Evolutionary conservation across 2,797 vertebrate species (phyloP), one percentile per base, ranked within the genome.

Genomic region (Oryzias dopingdopingensis): DNA sequence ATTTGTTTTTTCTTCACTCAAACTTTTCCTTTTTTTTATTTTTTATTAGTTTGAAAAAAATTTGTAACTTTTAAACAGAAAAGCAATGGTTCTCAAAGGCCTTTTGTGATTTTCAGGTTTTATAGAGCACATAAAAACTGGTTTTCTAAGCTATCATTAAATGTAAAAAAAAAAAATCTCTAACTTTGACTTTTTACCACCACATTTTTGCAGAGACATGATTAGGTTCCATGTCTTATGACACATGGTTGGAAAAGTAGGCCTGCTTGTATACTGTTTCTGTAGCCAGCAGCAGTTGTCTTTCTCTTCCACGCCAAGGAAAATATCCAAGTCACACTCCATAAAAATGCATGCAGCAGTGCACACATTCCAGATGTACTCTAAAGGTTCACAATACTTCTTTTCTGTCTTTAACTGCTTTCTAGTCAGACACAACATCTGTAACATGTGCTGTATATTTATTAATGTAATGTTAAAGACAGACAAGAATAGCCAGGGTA

Each of bases 271-370:
- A 49, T 56, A 13, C 49, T 45, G 29, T 59, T 70, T 37, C 32
- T 54, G 46, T 42, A 70, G 62, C 69, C 67, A 65, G 54, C 61
- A 52, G 71, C 67, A 72, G 70, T 69, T 56, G 61, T 49, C 16
- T 32, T 37, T 61, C 51, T 53, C 48, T 0, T 42, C 4, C 4
- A 1, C 14, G 72, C 74, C 76, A 79, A 77, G 64, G 52, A 65
- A 78, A 82, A 73, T 75, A 61, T 72, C 65, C 60, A 65, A 63
- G 59, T 64, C 4, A 16, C 59, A 61, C 43, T 59, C 69, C 59
- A 61, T 81, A 76, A 80, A 74, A 65, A 46, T 29, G 4, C 53
- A 75, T 59, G 56, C 62, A 37, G 32, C 61, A 60, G 22, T 0
- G 52, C 57, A 49, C 50, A 26, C 10, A 23, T 65, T 6, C 44